Evolutionary conservation across 1,140 invertebrate genomes (phyloP).

Genomic region (Leptopilina boulardi): DNA sequence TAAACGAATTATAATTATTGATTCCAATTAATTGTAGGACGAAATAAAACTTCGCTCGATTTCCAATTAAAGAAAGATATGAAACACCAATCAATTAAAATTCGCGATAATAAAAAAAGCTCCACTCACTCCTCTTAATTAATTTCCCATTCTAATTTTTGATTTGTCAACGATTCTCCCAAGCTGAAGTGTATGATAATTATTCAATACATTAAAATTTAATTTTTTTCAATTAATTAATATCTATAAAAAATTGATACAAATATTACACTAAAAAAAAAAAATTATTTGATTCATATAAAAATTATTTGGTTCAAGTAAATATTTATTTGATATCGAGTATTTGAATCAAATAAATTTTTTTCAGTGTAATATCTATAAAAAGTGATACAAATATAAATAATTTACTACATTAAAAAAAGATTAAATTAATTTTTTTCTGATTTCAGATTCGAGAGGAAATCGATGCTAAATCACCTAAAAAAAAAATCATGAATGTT

Average conservation of each 20-base stretch:
- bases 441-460: conserved; percentile 1
- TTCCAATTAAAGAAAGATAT: conserved; percentile 1
- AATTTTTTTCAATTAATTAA: no score
- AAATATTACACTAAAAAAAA: no score
- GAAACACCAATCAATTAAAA: background rate
- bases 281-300: no score
- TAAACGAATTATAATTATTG: background rate
- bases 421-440: background rate
- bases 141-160: background rate
- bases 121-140: background rate
- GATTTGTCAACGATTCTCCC: background rate
- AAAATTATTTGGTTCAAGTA: no score
- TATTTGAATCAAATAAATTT: no score
- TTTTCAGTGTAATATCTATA: no score
- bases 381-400: no score
- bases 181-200: background rate
- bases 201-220: no score
- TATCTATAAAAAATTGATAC: no score
- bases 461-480: background rate
- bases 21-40: background rate
- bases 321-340: no score
- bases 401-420: no score
- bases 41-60: background rate
- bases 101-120: background rate
- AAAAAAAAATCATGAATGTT: background rate